Evolutionary conservation across 2,797 vertebrate species (phyloP), one percentile per base, ranked within the genome.

Genomic region (Takifugu rubripes): DNA sequence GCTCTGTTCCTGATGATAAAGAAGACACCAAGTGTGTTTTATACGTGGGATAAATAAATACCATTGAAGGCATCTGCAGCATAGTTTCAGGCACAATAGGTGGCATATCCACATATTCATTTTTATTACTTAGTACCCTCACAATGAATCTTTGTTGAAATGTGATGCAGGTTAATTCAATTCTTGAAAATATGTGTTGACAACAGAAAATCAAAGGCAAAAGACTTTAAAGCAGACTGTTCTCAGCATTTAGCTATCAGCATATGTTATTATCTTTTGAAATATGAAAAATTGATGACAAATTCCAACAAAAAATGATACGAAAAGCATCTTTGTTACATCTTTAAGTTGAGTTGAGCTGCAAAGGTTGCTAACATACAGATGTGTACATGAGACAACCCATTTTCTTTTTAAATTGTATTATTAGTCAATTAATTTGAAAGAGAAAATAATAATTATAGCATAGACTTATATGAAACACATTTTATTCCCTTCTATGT

Each of bases 1-100:
- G 56, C 54, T 1, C 25, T 79, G 76, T 75, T 76, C 69, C 70
- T 64, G 54, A 57, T 43, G 42, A 65, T 27, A 64, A 62, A 53
- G 27, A 64, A 52, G 46, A 62, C 44, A 65, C 57, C 67, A 49
- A 14, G 49, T 54, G 52, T 54, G 42, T 33, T 56, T 44, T 54
- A 52, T 68, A 48, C 48, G 5, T 27, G 46, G 49, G 26, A 55
- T 24, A 8, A 14, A 49, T 53, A 9, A 70, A 61, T 61, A 36
- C 55, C 15, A 12, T 62, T 1, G 15, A 4, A 3, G 15, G 65
- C 43, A 63, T 8, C 52, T 17, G 46, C 3, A 58, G 36, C 47
- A 26, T 14, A 17, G 21, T 33, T 49, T 55, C 24, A 59, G 49
- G 16, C 17, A 1, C 25, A 24, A 26, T 4, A 12, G n/a, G 17